Percentiles rank a stretch among this genome's conserved stretches.
Evolutionary conservation across 1,140 invertebrate genomes (phyloP).

Genomic region (Euura lappo): DNA sequence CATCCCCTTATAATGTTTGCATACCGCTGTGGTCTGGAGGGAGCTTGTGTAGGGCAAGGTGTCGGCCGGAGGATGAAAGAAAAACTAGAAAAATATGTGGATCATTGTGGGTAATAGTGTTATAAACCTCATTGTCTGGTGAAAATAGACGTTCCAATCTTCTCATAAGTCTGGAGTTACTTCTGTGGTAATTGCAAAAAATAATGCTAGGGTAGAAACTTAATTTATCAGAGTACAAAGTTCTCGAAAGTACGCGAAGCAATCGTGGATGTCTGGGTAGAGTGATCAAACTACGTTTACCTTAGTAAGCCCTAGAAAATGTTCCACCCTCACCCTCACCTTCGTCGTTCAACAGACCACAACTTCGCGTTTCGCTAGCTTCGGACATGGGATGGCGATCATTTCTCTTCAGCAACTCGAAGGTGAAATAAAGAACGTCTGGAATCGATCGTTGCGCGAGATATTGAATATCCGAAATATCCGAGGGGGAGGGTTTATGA

Average conservation of each 20-base stretch:
- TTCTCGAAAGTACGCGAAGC: background rate
- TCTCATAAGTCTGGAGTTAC: background rate
- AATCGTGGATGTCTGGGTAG: background rate
- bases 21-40: slow-evolving; percentile 17
- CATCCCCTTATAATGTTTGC: slow-evolving; percentile 17
- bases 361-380: too few species aligned
- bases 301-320: background rate
- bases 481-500: too few species aligned
- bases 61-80: background rate
- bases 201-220: background rate
- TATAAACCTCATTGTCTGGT: too few species aligned
- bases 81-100: background rate
- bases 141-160: background rate
- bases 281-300: slow-evolving; percentile 7
- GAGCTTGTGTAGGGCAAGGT: slow-evolving; percentile 8
- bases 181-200: slow-evolving; percentile 1
- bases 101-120: too few species aligned
- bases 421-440: background rate
- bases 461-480: too few species aligned
- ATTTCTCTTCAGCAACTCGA: background rate
- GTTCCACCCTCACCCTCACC: background rate
- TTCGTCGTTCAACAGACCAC: background rate
- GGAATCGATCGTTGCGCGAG: too few species aligned
- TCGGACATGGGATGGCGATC: too few species aligned
- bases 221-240: slow-evolving; percentile 5